Base-by-base conservation (phyloP, 2,888 invertebrate species). In the Chalcosyrphus nemorum region DNA sequence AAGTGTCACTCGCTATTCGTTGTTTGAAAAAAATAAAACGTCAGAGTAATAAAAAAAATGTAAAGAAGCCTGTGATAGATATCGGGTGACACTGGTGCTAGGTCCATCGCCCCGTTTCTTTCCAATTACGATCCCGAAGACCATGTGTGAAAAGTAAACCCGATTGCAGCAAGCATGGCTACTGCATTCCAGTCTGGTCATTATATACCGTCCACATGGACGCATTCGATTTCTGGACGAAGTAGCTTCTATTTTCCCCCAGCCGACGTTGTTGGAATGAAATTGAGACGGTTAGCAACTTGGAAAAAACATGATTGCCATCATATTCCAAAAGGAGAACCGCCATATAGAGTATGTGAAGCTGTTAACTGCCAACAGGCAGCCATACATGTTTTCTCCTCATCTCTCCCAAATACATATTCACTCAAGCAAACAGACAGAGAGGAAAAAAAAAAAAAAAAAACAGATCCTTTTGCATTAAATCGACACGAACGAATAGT, bases 401-500 rank as follows among this genome's bases (percentile, higher is more conserved):
- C 2, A n/a, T n/a, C n/a, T n/a, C n/a, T n/a, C 54, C 27, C 59
- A 77, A 52, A 66, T 13, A 61, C 29, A 21, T 6, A 27, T 38
- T 15, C 38, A 2, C 15, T 24, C 38, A 21, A 45, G 65, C 47
- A 77, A 52, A 57, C 32, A 68, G 41, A 54, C 56, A 2, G 13
- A 29, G 29, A 27, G 27, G n/a, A 45, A 35, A 43, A 2, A 15
- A 45, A 32, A 41, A 50, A 35, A 57, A 19, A 2, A 4, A 21
- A 7, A 11, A 17, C 6, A 38, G 68, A 47, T 78, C 72, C 72
- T 78, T 82, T 78, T 78, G 82, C 78, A 78, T 82, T 82, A 68
- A 82, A 74, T 82, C 82, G 78, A 78, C 82, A 82, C 82, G 72
- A 78, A 72, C 77, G 72, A 78, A 54, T 82, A 82, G 81, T 54